A percentile compares a stretch with the other conserved stretches of the same genome.
Conservation (phyloP, 2,797 vertebrate species). For the Channa striata region DNA sequence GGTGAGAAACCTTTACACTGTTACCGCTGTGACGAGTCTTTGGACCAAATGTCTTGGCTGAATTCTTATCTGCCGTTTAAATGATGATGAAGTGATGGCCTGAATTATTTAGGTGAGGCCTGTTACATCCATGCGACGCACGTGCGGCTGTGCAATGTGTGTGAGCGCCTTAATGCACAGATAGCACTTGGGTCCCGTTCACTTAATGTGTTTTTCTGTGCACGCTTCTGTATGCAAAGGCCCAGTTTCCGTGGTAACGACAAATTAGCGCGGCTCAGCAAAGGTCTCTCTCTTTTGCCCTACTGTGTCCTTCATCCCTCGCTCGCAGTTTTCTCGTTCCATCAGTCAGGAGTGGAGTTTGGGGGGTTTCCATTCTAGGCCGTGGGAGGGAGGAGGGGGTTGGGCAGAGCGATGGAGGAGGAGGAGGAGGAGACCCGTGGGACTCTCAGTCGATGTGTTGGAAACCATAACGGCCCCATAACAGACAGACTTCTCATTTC, state of each 20-base stretch:
- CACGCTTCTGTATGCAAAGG: neutral
- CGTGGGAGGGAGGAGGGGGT: constrained; percentile 24
- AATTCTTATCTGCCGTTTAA: constrained; percentile 15
- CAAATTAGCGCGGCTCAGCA: constrained; percentile 18
- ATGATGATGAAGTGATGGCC: constrained; percentile 42
- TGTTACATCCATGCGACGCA: constrained; percentile 4
- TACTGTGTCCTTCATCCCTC: neutral
- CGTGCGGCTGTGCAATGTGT: constrained; percentile 15
- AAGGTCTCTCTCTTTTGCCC: neutral
- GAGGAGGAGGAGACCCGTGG: constrained; percentile 69
- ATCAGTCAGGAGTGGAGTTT: constrained; percentile 24
- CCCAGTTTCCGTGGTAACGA: constrained; percentile 42
- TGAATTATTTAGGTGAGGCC: constrained; percentile 65
- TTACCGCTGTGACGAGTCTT: no score
- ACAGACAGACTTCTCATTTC: constrained; percentile 75
- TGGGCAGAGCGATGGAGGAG: constrained; percentile 40
- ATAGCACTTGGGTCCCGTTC: no score
- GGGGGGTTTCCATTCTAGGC: constrained; percentile 15
- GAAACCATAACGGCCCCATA: constrained; percentile 76
- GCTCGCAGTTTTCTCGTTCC: constrained; percentile 6
- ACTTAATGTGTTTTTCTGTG: constrained; percentile 9
- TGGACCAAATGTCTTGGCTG: constrained; percentile 6
- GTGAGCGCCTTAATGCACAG: constrained; percentile 42
- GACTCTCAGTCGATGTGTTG: constrained; percentile 66
- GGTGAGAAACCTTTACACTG: no score